A percentile compares a stretch with the other conserved stretches of the same genome.
Conservation (phyloP, 1,140 invertebrate species). For the Solenopsis invicta region DNA sequence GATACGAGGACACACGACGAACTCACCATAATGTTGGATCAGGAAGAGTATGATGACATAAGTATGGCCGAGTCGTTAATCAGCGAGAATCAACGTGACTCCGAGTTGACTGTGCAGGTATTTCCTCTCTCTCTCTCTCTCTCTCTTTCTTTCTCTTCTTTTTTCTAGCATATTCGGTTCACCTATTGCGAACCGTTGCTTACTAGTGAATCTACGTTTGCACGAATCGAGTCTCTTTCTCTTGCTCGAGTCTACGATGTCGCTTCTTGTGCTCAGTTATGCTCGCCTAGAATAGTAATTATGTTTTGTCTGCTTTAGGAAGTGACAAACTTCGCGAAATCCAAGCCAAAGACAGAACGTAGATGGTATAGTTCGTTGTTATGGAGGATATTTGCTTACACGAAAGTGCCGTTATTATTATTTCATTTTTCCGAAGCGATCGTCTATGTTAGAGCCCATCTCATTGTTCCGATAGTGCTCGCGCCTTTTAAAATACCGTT, state of each 20-base stretch:
- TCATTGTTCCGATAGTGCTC: slow-evolving; percentile 81
- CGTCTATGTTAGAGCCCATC: slow-evolving; percentile 83
- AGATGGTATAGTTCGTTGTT: slow-evolving; percentile 78
- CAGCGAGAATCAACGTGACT: slow-evolving; percentile 84
- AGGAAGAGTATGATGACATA: slow-evolving; percentile 92
- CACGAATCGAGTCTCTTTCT: slow-evolving; percentile 25
- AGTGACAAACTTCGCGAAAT: slow-evolving; percentile 77
- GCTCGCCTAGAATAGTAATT: slow-evolving; percentile 66
- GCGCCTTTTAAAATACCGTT: slow-evolving; percentile 85
- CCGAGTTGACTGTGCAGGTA: slow-evolving; percentile 83
- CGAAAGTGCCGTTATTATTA: slow-evolving; percentile 82
- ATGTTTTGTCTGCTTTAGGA: slow-evolving; percentile 85
- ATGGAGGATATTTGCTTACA: slow-evolving; percentile 80
- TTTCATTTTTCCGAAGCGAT: slow-evolving; percentile 82
- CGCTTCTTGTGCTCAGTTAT: neutral
- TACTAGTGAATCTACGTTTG: neutral
- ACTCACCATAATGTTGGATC: slow-evolving; percentile 90
- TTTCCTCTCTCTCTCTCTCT: slow-evolving; percentile 51
- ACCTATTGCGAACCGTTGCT: neutral
- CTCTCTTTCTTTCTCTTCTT: too few relatives aligned
- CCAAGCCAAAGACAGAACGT: slow-evolving; percentile 74
- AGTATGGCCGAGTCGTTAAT: slow-evolving; percentile 90
- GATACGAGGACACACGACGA: slow-evolving; percentile 89
- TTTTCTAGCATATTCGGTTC: neutral
- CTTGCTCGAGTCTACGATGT: slow-evolving; percentile 1